phyloP scores from a whole-genome alignment of 2,888 invertebrate species.

The Bombylius major region DNA sequence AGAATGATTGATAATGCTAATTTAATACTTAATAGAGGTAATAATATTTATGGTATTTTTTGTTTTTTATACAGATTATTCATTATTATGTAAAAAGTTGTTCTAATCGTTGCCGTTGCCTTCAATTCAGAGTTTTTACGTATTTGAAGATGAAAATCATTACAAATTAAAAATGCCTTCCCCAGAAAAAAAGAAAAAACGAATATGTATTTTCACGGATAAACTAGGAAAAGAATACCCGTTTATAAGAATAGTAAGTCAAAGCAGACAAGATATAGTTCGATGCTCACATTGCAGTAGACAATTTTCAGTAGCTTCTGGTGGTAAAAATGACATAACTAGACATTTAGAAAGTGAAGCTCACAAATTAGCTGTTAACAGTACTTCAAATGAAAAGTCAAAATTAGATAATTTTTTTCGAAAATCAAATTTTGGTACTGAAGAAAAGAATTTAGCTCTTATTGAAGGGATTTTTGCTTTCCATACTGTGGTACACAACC shows the following conservation, averaged over 20 bases:
- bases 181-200: neutral
- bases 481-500: constrained; percentile 4
- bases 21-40: no score
- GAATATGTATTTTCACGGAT: neutral
- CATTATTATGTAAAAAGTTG: no score
- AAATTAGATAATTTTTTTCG: neutral
- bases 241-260: no score
- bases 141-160: no score
- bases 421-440: neutral
- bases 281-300: constrained; percentile 1
- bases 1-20: no score
- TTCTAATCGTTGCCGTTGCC: no score
- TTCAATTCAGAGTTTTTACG: no score
- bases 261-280: no score
- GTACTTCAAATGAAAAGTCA: neutral
- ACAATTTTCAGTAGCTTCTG: constrained; percentile 1
- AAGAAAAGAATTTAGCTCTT: neutral
- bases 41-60: no score
- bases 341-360: constrained; percentile 1
- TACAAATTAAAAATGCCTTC: no score
- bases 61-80: no score
- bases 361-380: neutral
- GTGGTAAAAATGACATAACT: constrained; percentile 2
- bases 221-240: neutral
- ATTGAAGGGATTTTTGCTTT: neutral